phyloP scores from a whole-genome alignment of 35 echinoderm and acorn worm genomes.

The Holothuria glaberrima region DNA sequence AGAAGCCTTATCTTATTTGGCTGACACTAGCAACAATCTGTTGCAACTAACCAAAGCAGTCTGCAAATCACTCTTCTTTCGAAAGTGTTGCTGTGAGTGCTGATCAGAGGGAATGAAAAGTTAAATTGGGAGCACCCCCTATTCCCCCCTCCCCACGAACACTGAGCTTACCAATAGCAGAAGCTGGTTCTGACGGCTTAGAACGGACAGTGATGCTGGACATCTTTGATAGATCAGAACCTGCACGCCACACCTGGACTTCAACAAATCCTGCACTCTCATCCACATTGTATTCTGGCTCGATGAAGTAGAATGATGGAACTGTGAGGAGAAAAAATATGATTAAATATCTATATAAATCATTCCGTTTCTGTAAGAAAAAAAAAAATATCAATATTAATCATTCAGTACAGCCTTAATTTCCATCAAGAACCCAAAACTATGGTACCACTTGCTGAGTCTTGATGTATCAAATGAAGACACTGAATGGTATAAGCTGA shows the following conservation, averaged over 20 bases:
- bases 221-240: constrained; percentile 97
- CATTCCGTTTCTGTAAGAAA: constrained; percentile 41
- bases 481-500: no score
- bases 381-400: constrained; percentile 13
- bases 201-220: constrained; percentile 93
- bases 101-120: no score
- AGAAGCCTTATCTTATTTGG: no score
- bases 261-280: constrained; percentile 85
- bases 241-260: constrained; percentile 92
- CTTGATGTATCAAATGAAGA: no score
- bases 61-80: background rate
- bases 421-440: no score
- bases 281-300: constrained; percentile 90
- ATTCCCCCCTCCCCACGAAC: no score
- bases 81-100: background rate
- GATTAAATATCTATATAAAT: background rate
- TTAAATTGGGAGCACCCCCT: no score
- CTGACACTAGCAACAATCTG: no score
- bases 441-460: no score
- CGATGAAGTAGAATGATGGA: constrained; percentile 98
- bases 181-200: constrained; percentile 70
- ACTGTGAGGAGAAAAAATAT: constrained; percentile 64
- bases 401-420: background rate
- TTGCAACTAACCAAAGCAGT: background rate
- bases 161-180: constrained; percentile 80